Evolutionary conservation across 2,888 invertebrate genomes (phyloP).

Genomic region (Microctonus aethiopoides): DNA sequence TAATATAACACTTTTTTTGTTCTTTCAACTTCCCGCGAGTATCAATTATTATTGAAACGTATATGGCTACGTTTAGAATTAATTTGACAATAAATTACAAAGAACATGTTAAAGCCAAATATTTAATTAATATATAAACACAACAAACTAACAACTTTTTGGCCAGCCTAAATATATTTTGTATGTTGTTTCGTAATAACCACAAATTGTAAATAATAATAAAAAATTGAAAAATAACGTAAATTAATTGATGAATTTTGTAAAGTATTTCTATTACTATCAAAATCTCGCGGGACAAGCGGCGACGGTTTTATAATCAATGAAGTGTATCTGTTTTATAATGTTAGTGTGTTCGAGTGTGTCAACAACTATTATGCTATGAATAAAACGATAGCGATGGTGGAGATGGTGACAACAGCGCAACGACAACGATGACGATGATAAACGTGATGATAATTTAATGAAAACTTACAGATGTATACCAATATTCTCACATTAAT

Average conservation of each 20-base stretch:
- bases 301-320: constrained; percentile 28
- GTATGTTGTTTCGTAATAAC: not conserved
- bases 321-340: no score
- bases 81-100: not conserved
- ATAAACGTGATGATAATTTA: constrained; percentile 54
- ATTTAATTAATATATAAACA: not conserved
- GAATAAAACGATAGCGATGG: constrained; percentile 33
- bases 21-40: constrained; percentile 1
- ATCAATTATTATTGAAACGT: not conserved
- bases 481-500: constrained; percentile 55
- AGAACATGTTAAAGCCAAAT: not conserved
- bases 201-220: no score
- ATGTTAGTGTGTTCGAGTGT: not conserved
- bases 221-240: not conserved
- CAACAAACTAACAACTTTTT: not conserved
- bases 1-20: constrained; percentile 59
- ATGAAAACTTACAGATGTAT: constrained; percentile 24
- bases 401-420: constrained; percentile 47
- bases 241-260: not conserved
- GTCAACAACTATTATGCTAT: constrained; percentile 34
- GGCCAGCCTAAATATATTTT: not conserved
- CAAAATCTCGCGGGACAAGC: not conserved
- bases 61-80: not conserved
- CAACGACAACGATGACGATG: constrained; percentile 50
- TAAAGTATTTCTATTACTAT: not conserved